A percentile compares a stretch with the other conserved stretches of the same genome.
phyloP scores from a whole-genome alignment of 2,113 vertebrate species.

The Micronycteris hirsuta region DNA sequence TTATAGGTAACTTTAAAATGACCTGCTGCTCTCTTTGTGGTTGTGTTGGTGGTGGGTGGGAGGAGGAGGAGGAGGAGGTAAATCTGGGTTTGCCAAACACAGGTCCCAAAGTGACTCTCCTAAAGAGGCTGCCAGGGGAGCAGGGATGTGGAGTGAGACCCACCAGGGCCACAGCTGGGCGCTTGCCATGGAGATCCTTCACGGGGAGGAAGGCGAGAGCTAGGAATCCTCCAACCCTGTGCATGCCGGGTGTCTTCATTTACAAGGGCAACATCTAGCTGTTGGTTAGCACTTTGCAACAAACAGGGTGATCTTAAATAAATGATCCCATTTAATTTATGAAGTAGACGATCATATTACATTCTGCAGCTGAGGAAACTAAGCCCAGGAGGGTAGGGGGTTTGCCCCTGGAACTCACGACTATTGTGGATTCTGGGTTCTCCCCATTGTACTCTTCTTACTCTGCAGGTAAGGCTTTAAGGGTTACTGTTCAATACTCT shows the following conservation, averaged over 20 bases:
- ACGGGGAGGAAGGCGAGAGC: neutral
- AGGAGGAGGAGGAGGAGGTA: neutral
- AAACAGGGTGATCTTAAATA: neutral
- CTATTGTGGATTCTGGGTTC: neutral
- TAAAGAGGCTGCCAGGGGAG: neutral
- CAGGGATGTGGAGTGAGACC: neutral
- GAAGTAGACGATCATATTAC: neutral
- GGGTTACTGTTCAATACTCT: neutral
- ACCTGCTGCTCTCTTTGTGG: neutral
- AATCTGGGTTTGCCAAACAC: neutral
- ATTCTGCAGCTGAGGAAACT: neutral
- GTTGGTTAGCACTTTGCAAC: neutral
- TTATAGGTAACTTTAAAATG: neutral
- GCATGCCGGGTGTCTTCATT: neutral
- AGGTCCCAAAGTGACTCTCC: neutral
- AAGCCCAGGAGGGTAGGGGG: neutral
- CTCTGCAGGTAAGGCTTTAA: neutral
- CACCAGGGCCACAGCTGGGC: rapidly evolving
- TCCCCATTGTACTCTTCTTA: rapidly evolving
- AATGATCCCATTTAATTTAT: neutral
- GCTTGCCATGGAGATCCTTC: neutral
- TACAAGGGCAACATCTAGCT: neutral
- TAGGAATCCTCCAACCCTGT: too few species aligned
- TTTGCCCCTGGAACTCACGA: neutral
- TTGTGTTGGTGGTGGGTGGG: neutral